These are phyloP conservation scores for Zosterops borbonicus DNA, from an alignment of 2,113 vertebrate genomes.

Conservation along the genomic window DNA sequence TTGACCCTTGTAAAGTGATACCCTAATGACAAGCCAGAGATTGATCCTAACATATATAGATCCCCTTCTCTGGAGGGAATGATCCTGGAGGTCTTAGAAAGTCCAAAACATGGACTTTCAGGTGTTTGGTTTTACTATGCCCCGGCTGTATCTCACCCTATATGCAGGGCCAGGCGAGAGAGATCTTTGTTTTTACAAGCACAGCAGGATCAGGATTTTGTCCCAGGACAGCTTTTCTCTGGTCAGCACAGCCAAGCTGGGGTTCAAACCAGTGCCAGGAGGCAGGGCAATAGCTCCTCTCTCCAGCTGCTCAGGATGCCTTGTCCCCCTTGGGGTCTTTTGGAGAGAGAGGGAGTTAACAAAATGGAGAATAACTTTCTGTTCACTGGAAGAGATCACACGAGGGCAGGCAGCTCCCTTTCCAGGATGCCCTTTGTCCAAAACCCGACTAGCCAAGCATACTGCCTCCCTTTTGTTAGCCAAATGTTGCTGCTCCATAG, in stretches of 20 bases:
- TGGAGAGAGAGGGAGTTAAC: not conserved
- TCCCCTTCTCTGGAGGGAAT: not conserved
- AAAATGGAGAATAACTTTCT: not conserved
- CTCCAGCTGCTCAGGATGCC: fast-evolving
- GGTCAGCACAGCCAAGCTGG: not conserved
- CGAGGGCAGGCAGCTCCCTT: not conserved
- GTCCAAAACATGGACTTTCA: not conserved
- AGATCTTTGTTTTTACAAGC: not conserved
- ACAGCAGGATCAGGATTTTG: not conserved
- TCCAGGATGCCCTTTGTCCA: not conserved
- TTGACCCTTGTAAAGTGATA: not conserved
- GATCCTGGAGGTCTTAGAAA: not conserved
- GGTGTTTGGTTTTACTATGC: not conserved
- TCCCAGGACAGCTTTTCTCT: not conserved
- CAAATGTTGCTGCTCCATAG: not conserved
- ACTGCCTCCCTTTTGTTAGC: not conserved
- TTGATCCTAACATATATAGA: not conserved
- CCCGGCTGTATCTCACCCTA: not conserved
- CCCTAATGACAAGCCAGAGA: not conserved
- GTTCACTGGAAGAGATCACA: not conserved
- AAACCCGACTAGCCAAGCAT: not conserved
- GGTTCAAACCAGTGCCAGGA: fast-evolving
- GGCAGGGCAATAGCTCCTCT: not conserved
- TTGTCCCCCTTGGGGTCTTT: not conserved
- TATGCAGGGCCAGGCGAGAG: not conserved